phyloP scores from a whole-genome alignment of 1,140 invertebrate genomes.

The Schlechtendalia chinensis region DNA sequence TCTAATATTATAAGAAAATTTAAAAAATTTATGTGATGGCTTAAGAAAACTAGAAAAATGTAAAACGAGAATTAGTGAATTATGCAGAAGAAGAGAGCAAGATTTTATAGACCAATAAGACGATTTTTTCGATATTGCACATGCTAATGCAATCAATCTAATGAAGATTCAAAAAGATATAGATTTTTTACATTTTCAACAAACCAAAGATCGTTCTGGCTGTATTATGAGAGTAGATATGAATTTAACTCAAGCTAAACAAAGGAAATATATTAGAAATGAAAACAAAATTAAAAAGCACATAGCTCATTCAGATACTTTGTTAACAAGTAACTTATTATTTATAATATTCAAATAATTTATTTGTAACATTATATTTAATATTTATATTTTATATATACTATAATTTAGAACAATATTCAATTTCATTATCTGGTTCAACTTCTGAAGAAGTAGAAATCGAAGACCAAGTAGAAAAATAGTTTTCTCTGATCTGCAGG shows the following conservation, averaged over 20 bases:
- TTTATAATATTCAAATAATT: not conserved
- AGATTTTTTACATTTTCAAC: slow-evolving; percentile 18
- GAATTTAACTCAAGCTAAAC: not conserved
- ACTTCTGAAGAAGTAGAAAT: not conserved
- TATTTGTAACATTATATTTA: not conserved
- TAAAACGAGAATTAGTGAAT: not conserved
- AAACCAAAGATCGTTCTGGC: not conserved
- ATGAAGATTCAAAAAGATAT: not conserved
- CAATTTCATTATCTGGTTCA: not conserved
- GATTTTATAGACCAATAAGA: not conserved
- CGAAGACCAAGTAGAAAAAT: not conserved
- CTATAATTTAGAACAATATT: slow-evolving; percentile 11
- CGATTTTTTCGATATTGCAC: not conserved
- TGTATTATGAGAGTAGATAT: slow-evolving; percentile 14
- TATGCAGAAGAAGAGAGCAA: not conserved
- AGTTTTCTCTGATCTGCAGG: not conserved
- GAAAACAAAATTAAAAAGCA: not conserved
- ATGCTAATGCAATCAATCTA: not conserved
- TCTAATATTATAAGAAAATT: slow-evolving; percentile 1
- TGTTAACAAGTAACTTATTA: not conserved
- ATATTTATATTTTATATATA: not conserved
- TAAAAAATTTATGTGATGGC: not conserved
- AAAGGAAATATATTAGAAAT: not conserved
- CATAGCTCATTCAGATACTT: not conserved
- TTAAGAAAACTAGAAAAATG: not conserved